A percentile compares a stretch with the other conserved stretches of the same genome.
Conservation (phyloP, 2,888 invertebrate species). For the Anarsia innoxiella region DNA sequence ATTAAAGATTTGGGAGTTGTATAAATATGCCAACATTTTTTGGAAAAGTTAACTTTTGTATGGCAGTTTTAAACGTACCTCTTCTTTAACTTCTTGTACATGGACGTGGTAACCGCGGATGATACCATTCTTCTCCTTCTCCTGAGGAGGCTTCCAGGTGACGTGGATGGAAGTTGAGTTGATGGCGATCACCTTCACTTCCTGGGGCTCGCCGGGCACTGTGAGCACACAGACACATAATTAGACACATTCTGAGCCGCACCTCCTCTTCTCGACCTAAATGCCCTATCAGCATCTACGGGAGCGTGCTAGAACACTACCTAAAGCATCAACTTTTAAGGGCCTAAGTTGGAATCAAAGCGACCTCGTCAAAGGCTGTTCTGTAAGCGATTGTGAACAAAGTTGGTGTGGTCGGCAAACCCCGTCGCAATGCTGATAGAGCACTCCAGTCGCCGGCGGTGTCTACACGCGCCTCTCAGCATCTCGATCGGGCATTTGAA, state of each 20-base stretch:
- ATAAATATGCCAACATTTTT: not conserved
- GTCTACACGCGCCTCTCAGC: conserved; percentile 59
- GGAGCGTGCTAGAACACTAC: conserved; percentile 62
- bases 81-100: conserved; percentile 91
- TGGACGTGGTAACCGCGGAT: conserved; percentile 98
- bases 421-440: conserved; percentile 70
- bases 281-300: conserved; percentile 75
- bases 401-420: conserved; percentile 59
- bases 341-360: conserved; percentile 49
- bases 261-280: conserved; percentile 49
- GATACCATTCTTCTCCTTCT: conserved; percentile 94
- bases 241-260: conserved; percentile 39
- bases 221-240: conserved; percentile 53
- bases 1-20: not conserved
- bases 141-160: conserved; percentile 94
- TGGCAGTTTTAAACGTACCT: conserved; percentile 68
- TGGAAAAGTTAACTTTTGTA: not conserved
- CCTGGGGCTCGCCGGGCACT: conserved; percentile 98
- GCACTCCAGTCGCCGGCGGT: conserved; percentile 58
- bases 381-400: conserved; percentile 31
- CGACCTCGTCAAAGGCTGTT: conserved; percentile 41
- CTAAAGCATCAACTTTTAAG: conserved; percentile 50
- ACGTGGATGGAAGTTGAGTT: conserved; percentile 98
- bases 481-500: conserved; percentile 80
- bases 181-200: conserved; percentile 89